Evolutionary conservation across 2,888 invertebrate species (phyloP), one percentile per base, ranked within the genome.

Genomic region (Drosophila paucipuncta): DNA sequence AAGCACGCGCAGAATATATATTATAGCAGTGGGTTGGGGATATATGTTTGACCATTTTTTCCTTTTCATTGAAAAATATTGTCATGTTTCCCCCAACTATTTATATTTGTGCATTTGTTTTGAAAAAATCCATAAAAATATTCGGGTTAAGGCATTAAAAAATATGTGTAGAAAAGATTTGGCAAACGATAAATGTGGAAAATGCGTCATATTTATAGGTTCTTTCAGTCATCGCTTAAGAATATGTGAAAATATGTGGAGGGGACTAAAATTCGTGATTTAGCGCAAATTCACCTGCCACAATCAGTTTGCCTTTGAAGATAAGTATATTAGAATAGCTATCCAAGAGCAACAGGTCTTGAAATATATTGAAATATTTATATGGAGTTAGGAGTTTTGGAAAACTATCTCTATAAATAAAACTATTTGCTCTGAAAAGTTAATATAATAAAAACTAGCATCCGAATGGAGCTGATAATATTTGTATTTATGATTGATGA

Each of bases 61-160:
- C 25, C 61, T 39, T 74, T 87, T 90, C 87, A 87, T 87, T 87
- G 89, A 87, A 73, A 80, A 87, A 90, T 72, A 72, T 73, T 76
- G 49, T 64, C 68, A 70, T 47, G 58, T 54, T 67, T 39, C 9
- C 1, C 16, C 9, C 35, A 16, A n/a, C 10, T 30, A 16, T n/a
- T 58, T 43, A 64, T 53, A 63, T 43, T 71, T 71, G 3, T 72
- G 33, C 67, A 50, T 82, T 67, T 73, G 79, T 80, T 80, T 75
- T 82, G 61, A 68, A 73, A 78, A 87, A 41, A 70, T 63, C 53
- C 64, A 85, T 82, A 67, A 78, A 82, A 73, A 82, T 76, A 70
- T 74, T 78, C 68, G 28, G 50, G 59, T 41, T 37, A 59, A 60
- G 39, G 47, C 64, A 43, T 28, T 54, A 33, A 57, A 60, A 49